A percentile compares a stretch with the other conserved stretches of the same genome.
Evolutionary conservation across 2,797 vertebrate genomes (phyloP).

Genomic region (Platalea minor): DNA sequence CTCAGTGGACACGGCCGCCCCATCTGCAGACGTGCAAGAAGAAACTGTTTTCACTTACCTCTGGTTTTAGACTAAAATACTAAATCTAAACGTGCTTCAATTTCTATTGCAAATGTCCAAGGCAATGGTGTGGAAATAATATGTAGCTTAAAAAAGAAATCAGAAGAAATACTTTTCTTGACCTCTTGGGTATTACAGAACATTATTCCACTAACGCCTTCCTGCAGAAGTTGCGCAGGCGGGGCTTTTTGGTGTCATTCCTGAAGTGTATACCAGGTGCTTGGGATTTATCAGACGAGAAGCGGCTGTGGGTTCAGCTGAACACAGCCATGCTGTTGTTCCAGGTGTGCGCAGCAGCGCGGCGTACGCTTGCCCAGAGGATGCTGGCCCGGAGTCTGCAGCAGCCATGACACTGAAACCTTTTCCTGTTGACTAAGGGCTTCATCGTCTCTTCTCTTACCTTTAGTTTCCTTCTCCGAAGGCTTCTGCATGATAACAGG

Average conservation of each 20-base stretch:
- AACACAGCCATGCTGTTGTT: accelerated
- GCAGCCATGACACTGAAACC: neutral
- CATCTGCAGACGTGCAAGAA: neutral
- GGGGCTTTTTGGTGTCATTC: neutral
- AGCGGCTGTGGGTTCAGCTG: neutral
- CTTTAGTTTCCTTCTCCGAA: neutral
- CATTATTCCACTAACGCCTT: neutral
- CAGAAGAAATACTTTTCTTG: neutral
- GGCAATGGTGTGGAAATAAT: neutral
- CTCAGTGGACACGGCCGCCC: accelerated
- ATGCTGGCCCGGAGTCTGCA: neutral
- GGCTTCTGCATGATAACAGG: neutral
- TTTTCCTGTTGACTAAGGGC: neutral
- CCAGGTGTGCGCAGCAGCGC: neutral
- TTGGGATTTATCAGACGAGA: neutral
- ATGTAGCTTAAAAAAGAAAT: neutral
- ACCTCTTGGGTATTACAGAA: neutral
- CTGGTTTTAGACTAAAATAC: neutral
- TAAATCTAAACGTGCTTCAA: neutral
- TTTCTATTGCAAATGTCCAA: neutral
- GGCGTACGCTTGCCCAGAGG: accelerated
- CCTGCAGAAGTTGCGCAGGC: neutral
- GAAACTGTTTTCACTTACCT: neutral
- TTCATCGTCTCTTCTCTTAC: neutral
- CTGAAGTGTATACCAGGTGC: neutral